phyloP scores from a whole-genome alignment of 2,888 invertebrate species.

The Epistrophella euchroma region DNA sequence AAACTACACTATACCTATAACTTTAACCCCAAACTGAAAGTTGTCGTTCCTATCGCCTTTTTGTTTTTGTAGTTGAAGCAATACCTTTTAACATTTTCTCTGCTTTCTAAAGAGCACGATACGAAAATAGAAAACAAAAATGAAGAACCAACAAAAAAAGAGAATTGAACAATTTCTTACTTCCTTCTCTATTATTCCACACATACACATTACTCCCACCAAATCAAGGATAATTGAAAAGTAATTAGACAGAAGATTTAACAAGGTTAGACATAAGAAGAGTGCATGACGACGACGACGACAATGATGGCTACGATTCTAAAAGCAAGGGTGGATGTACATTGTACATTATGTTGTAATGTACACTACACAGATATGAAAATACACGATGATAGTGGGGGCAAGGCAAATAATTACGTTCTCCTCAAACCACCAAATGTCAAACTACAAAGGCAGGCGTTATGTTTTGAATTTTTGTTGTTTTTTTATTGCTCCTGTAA shows the following conservation, averaged over 20 bases:
- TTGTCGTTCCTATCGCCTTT: slow-evolving; percentile 20
- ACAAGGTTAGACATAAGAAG: slow-evolving; percentile 66
- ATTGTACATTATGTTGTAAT: neutral
- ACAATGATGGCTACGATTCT: neutral
- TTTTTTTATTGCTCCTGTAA: neutral
- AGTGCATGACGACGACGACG: slow-evolving; percentile 50
- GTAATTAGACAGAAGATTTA: slow-evolving; percentile 74
- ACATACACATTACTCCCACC: slow-evolving; percentile 58
- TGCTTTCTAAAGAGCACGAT: neutral
- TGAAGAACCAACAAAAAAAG: slow-evolving; percentile 28
- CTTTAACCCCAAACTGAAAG: slow-evolving; percentile 46
- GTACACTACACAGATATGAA: neutral
- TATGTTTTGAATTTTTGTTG: slow-evolving; percentile 21
- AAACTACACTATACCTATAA: slow-evolving; percentile 42
- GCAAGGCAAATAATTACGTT: slow-evolving; percentile 46
- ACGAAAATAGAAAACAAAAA: neutral
- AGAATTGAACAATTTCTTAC: slow-evolving; percentile 53
- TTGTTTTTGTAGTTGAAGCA: neutral
- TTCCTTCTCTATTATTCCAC: slow-evolving; percentile 58
- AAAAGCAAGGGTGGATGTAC: neutral
- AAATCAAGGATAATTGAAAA: slow-evolving; percentile 75
- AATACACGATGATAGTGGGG: slow-evolving; percentile 4
- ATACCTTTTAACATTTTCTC: slow-evolving; percentile 20
- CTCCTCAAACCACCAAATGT: slow-evolving; percentile 43
- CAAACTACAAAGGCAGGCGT: slow-evolving; percentile 43